phyloP scores from a whole-genome alignment of 1,140 invertebrate species.

The Sitobion miscanthi region DNA sequence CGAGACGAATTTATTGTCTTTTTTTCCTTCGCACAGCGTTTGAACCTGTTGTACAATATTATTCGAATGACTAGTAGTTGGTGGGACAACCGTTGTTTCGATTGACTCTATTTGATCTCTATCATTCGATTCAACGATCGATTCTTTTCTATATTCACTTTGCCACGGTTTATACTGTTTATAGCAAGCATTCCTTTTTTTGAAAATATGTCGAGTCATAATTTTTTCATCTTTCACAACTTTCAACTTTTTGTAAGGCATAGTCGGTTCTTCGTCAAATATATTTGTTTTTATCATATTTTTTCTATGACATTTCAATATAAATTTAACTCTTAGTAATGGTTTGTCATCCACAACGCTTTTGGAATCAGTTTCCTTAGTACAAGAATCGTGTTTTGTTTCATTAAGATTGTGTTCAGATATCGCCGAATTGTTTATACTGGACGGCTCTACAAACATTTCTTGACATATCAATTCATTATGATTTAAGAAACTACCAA shows the following conservation, averaged over 20 bases:
- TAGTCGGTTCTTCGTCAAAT: not conserved
- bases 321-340: slow-evolving; percentile 36
- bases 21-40: not conserved
- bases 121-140: not conserved
- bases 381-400: not conserved
- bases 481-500: not conserved
- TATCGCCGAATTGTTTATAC: not conserved
- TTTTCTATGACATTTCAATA: not conserved
- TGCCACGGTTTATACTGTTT: not conserved
- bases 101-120: too few relatives aligned
- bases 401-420: not conserved
- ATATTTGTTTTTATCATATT: slow-evolving; percentile 25
- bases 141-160: not conserved
- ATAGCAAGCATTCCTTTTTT: not conserved
- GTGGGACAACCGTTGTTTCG: not conserved
- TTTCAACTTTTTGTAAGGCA: not conserved
- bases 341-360: not conserved
- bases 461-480: not conserved
- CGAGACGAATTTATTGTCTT: not conserved
- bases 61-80: not conserved
- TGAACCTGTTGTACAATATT: not conserved
- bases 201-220: not conserved
- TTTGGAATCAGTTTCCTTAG: not conserved
- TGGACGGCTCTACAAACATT: not conserved
- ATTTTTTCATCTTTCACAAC: not conserved